A percentile compares a stretch with the other conserved stretches of the same genome.
These are phyloP conservation scores for Seira musarum DNA, from an alignment of 2,888 invertebrate genomes.

Conservation along the genomic window DNA sequence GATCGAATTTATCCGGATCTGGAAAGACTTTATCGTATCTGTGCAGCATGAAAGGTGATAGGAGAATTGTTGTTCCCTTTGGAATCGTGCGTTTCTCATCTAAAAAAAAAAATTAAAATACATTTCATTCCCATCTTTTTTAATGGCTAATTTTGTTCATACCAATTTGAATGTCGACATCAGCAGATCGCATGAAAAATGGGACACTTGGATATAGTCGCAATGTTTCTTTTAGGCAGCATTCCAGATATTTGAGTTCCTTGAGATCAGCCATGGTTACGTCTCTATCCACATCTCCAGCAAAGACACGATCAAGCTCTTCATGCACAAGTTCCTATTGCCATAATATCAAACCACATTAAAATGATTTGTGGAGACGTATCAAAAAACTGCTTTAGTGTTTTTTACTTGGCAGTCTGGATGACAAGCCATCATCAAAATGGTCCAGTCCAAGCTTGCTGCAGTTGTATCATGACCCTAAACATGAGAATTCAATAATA, in stretches of 20 bases:
- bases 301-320: conserved; percentile 59
- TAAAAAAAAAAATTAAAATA: conserved; percentile 73
- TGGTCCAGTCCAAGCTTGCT: conserved; percentile 45
- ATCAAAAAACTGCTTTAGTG: background rate
- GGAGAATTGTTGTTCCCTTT: conserved; percentile 24
- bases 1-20: conserved; percentile 62
- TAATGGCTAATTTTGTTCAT: conserved; percentile 77
- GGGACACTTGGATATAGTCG: conserved; percentile 72
- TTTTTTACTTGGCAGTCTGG: conserved; percentile 62
- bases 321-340: conserved; percentile 58
- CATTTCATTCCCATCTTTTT: conserved; percentile 77
- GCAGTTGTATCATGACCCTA: conserved; percentile 62
- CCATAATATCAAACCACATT: background rate
- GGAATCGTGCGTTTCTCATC: conserved; percentile 43
- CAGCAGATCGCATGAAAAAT: conserved; percentile 70
- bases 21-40: conserved; percentile 53
- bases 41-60: conserved; percentile 23
- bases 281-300: conserved; percentile 37
- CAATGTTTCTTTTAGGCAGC: conserved; percentile 72
- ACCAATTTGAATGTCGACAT: conserved; percentile 70
- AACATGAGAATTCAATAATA: too few species aligned
- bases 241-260: conserved; percentile 72
- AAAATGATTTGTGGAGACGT: too few species aligned
- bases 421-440: conserved; percentile 30
- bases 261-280: conserved; percentile 71